Conservation (phyloP, 2,888 invertebrate genomes). For the Zaprionus obscuricornis region DNA sequence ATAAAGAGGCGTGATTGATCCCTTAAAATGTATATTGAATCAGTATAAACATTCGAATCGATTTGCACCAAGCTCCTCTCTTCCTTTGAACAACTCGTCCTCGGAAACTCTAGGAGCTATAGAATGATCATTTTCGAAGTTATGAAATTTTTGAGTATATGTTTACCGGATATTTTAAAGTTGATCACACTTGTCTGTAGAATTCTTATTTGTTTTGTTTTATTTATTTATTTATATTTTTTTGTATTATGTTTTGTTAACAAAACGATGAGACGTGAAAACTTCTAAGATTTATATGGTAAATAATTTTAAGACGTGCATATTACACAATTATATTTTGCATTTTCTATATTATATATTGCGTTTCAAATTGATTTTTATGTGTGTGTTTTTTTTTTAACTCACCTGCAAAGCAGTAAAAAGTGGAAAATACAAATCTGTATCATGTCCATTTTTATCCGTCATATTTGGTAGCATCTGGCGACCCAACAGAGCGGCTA, state of each 20-base stretch:
- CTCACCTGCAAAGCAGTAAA: slow-evolving; percentile 94
- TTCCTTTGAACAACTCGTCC: too few relatives aligned
- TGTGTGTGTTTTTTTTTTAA: neutral
- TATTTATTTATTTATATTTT: slow-evolving; percentile 13
- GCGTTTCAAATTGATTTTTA: neutral
- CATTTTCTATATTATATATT: slow-evolving; percentile 11
- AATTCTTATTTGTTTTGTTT: too few relatives aligned
- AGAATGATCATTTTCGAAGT: too few relatives aligned
- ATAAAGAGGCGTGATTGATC: too few relatives aligned
- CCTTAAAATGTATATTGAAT: too few relatives aligned
- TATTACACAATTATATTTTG: slow-evolving; percentile 45
- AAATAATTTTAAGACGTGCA: slow-evolving; percentile 58
- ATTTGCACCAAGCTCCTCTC: too few relatives aligned
- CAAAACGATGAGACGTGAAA: slow-evolving; percentile 62
- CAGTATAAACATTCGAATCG: too few relatives aligned
- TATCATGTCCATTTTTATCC: slow-evolving; percentile 85
- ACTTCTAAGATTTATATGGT: slow-evolving; percentile 50
- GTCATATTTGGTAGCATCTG: slow-evolving; percentile 89
- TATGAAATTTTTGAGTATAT: too few relatives aligned
- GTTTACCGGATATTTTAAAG: too few relatives aligned
- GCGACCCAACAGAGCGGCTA: slow-evolving; percentile 93
- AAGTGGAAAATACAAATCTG: slow-evolving; percentile 94
- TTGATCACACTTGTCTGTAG: too few relatives aligned
- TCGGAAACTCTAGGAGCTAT: too few relatives aligned
- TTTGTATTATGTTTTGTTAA: slow-evolving; percentile 26